Evolutionary conservation across 2,113 vertebrate genomes (phyloP).

Genomic region (Epinephelus cyanopodus): DNA sequence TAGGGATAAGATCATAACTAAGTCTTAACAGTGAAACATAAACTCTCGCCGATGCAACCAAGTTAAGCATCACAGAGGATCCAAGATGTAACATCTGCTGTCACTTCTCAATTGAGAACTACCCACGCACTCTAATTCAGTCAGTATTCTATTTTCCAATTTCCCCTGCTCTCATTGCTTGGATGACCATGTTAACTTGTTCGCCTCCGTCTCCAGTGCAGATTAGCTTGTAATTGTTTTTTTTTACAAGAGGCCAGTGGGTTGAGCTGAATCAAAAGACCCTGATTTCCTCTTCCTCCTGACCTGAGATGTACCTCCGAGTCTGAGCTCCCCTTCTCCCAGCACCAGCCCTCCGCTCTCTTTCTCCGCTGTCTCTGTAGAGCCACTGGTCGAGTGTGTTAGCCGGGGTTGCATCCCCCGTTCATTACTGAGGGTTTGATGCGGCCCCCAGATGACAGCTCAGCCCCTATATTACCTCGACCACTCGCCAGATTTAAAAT

Average conservation of each 20-base stretch:
- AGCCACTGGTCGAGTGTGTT: conserved; percentile 28
- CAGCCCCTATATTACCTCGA: conserved; percentile 58
- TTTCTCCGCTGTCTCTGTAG: not conserved
- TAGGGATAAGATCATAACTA: not conserved
- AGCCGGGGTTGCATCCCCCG: conserved; percentile 43
- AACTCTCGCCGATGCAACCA: not conserved
- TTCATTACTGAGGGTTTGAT: conserved; percentile 63
- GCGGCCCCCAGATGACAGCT: conserved; percentile 61
- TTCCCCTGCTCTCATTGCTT: conserved; percentile 55
- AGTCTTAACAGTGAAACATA: conserved; percentile 18
- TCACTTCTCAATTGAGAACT: conserved; percentile 40
- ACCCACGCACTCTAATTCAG: conserved; percentile 65
- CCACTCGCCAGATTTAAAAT: conserved; percentile 74
- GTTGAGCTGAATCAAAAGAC: conserved; percentile 42
- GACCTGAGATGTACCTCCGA: conserved; percentile 21
- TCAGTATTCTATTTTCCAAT: conserved; percentile 63
- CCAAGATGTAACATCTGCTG: conserved; percentile 18
- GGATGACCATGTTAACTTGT: conserved; percentile 58
- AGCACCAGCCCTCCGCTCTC: too few species aligned
- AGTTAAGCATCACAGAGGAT: conserved; percentile 33
- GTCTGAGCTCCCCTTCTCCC: not conserved
- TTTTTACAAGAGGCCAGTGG: conserved; percentile 42
- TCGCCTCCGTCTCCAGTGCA: conserved; percentile 42
- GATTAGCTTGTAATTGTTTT: conserved; percentile 66
- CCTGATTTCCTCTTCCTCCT: not conserved